Conservation (phyloP, 2,113 vertebrate genomes). For the Merops nubicus region DNA sequence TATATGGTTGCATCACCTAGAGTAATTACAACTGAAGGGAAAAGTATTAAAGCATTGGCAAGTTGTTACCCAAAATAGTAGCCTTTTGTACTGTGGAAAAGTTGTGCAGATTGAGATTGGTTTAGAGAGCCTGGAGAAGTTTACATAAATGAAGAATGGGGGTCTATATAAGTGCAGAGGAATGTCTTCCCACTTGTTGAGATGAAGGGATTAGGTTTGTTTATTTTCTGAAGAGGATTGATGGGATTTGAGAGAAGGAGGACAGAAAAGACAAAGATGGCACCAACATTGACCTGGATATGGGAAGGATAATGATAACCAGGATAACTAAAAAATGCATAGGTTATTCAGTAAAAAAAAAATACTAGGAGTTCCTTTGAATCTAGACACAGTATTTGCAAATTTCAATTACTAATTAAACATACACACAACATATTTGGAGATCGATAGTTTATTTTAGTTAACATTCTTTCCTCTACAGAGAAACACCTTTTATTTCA, state of each 20-base stretch:
- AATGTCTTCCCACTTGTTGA: background rate
- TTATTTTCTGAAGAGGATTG: background rate
- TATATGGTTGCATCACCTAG: background rate
- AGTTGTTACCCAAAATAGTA: background rate
- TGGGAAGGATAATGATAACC: background rate
- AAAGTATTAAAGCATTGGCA: background rate
- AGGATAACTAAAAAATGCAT: background rate
- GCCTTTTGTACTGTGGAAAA: background rate
- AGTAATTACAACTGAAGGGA: background rate
- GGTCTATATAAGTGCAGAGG: background rate
- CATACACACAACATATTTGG: background rate
- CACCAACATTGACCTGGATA: background rate
- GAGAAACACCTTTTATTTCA: constrained; percentile 11
- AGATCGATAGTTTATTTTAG: background rate
- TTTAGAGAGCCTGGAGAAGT: background rate
- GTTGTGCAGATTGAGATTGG: background rate
- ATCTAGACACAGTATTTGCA: background rate
- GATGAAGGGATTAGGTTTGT: background rate
- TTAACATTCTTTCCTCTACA: background rate
- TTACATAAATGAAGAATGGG: background rate
- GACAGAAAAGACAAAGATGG: background rate
- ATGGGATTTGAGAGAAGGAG: background rate
- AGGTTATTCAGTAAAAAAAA: background rate
- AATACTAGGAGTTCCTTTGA: background rate
- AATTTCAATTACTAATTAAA: background rate